A percentile compares a stretch with the other conserved stretches of the same genome.
Conservation (phyloP, 2,888 invertebrate species). For the Cheilosia pagana region DNA sequence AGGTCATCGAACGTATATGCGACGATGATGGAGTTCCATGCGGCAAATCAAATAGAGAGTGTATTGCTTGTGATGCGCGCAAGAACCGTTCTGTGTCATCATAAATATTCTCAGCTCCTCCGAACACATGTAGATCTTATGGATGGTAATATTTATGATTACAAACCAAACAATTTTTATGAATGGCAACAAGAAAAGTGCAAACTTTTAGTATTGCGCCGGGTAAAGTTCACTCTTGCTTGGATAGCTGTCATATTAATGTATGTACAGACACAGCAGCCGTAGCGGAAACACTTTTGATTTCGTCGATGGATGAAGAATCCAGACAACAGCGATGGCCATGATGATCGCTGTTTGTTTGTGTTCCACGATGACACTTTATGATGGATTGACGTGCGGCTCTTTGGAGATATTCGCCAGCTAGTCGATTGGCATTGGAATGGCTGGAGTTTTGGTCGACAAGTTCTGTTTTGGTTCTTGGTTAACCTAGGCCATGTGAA, state of each 20-base stretch:
- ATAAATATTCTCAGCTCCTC: not conserved
- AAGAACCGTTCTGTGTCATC: constrained; percentile 61
- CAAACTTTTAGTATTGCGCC: not conserved
- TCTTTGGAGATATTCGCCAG: not conserved
- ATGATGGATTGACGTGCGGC: constrained; percentile 46
- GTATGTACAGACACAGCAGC: constrained; percentile 22
- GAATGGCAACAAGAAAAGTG: constrained; percentile 41
- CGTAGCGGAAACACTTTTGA: constrained; percentile 46
- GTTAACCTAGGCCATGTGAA: too few species aligned
- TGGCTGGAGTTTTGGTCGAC: too few species aligned
- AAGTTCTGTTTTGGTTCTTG: too few species aligned
- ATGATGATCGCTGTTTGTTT: constrained; percentile 40
- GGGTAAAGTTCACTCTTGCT: not conserved
- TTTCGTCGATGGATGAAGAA: constrained; percentile 50
- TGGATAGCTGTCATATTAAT: constrained; percentile 35
- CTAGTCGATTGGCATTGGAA: not conserved
- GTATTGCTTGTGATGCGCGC: constrained; percentile 23
- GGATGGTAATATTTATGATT: constrained; percentile 27
- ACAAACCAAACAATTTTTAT: constrained; percentile 62
- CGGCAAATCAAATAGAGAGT: constrained; percentile 36
- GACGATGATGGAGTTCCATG: constrained; percentile 17
- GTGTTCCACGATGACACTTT: constrained; percentile 50
- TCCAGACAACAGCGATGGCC: constrained; percentile 17
- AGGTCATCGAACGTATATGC: constrained; percentile 65
- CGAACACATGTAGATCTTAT: constrained; percentile 50